Evolutionary conservation across 2,113 vertebrate genomes (phyloP).

Genomic region (Hippocampus guttulatus): DNA sequence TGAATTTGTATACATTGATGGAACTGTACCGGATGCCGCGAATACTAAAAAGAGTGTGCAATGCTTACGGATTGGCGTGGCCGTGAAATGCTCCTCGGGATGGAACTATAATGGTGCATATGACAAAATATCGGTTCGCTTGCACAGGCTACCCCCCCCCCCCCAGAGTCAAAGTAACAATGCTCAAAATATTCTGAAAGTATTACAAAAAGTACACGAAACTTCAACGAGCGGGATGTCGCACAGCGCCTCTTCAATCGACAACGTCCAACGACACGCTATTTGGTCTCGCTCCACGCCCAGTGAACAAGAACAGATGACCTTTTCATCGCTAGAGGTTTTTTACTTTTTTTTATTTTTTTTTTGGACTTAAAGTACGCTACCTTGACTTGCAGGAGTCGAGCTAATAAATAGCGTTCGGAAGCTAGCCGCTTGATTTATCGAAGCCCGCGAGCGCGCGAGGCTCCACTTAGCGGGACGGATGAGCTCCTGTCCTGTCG

Average conservation of each 20-base stretch:
- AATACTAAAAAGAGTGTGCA: background rate
- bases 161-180: no score
- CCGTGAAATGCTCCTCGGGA: background rate
- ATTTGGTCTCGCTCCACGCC: background rate
- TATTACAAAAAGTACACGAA: no score
- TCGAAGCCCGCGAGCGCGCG: background rate
- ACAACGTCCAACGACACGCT: no score
- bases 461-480: background rate
- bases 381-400: background rate
- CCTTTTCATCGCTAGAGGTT: background rate
- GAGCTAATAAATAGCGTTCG: background rate
- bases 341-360: background rate
- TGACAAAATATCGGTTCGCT: no score
- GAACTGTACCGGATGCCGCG: background rate
- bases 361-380: no score
- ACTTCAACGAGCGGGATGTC: no score
- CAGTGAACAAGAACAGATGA: background rate
- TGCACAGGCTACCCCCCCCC: no score
- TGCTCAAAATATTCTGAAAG: no score
- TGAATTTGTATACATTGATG: background rate
- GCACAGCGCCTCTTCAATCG: no score
- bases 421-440: background rate
- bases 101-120: background rate
- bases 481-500: background rate
- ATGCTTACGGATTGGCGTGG: no score